Conservation (phyloP, 2,113 vertebrate species). For the Coptodon bakossiorum region DNA sequence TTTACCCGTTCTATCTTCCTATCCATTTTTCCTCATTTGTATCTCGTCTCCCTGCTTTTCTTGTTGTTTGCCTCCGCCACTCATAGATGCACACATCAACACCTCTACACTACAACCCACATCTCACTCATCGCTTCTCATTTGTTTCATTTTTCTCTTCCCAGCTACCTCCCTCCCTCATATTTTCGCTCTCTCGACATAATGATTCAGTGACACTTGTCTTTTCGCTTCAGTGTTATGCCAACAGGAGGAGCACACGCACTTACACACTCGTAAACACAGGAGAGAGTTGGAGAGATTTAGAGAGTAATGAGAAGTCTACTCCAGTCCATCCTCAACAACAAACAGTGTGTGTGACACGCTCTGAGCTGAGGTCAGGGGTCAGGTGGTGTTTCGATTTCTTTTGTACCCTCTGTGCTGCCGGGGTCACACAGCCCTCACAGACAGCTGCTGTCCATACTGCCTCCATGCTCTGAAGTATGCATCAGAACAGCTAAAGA, state of each 20-base stretch:
- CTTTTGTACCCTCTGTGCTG: not conserved
- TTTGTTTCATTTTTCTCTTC: conserved; percentile 5
- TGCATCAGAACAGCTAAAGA: conserved; percentile 45
- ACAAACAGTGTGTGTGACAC: not conserved
- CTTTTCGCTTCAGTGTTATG: conserved; percentile 18
- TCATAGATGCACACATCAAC: not conserved
- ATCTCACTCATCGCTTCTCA: conserved; percentile 2
- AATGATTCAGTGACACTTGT: conserved; percentile 40
- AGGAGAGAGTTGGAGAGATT: not conserved
- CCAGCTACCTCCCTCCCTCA: not conserved
- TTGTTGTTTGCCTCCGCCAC: not conserved
- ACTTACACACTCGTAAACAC: not conserved
- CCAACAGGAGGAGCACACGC: not conserved
- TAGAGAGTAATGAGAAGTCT: not conserved
- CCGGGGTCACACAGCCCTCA: conserved; percentile 14
- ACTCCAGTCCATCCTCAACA: not conserved
- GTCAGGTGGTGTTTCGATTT: conserved; percentile 23
- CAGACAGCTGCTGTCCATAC: conserved; percentile 48
- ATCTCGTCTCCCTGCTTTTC: not conserved
- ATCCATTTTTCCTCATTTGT: not conserved
- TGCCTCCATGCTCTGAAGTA: conserved; percentile 3
- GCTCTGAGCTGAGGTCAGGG: conserved; percentile 16
- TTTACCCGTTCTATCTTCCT: not conserved
- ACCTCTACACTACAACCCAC: not conserved
- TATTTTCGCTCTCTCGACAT: not conserved